Evolutionary conservation across 1,140 invertebrate genomes (phyloP), one percentile per base, ranked within the genome.

Genomic region (Eurosta solidaginis): DNA sequence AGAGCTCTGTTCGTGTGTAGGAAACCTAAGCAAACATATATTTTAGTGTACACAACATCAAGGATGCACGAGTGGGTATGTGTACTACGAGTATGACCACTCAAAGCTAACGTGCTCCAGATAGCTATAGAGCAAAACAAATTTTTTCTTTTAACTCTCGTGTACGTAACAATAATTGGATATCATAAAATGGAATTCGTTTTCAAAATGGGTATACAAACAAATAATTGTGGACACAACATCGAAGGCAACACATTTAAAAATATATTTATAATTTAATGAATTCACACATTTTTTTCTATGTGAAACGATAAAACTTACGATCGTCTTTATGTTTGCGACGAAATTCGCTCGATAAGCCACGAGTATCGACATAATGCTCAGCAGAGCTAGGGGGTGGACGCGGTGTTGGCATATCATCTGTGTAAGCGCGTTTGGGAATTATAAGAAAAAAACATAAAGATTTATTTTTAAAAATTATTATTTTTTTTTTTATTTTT

Each of bases 41-140:
- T n/a, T n/a, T n/a, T n/a, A n/a, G n/a, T n/a, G n/a, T 86, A 84
- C 85, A 86, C 85, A 86, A 86, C 85, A 86, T 83, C 85, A 82
- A 86, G 83, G 83, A 83, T 86, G 82, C 83, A 83, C 81, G 82
- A 82, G 82, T 76, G 75, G 10, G 44, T n/a, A 29, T 40, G 59
- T 68, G 59, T n/a, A n/a, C n/a, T n/a, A n/a, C n/a, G n/a, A 47
- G 9, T 47, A 40, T 40, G 59, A 68, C 59, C 59, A 68, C 59
- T 68, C 59, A 68, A 63, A 68, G 59, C 59, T 68, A 68, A 40
- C 33, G 40, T 68, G 59, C 59, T 33, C 59, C 22, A 20, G 7
- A 40, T 47, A 45, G 22, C 25, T 50, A 7, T 12, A 12, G 54
- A 63, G 54, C 33, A 12, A 36, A 85, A 81, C 81, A 84, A 79